Evolutionary conservation across 2,797 vertebrate genomes (phyloP), one percentile per base, ranked within the genome.

Genomic region (Acrossocheilus wenchowensis): DNA sequence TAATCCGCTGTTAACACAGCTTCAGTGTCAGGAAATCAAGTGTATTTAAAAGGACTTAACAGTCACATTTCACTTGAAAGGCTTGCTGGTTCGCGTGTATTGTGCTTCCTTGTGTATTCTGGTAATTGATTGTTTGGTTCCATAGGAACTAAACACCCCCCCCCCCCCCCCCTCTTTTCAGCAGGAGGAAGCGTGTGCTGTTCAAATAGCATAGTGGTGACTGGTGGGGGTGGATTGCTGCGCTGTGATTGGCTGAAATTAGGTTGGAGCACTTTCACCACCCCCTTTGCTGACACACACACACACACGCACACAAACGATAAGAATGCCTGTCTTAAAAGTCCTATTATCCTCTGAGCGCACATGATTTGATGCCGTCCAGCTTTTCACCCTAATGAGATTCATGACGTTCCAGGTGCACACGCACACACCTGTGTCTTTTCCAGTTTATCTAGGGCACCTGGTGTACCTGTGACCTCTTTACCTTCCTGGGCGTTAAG

Each of bases 121-220:
- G 30, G 71, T 87, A 90, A 87, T 88, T 84, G 88, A 87, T 90
- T 88, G 87, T 90, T 86, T 66, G 92, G 91, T 94, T 87, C 91
- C 92, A 93, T 95, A 89, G 93, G 90, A 94, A 94, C 92, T 62
- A 85, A 81, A 83, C 87, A 85, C 74, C 82, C 88, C 41, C 72
- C 26, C 26, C 26, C 26, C 54, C 85, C 66, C 11, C 21, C 78
- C 81, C 85, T 83, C 86, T 72, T 89, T 80, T 90, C 68, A 86
- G 50, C 45, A 78, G 72, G 43, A 80, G 78, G 82, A 86, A 86
- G 66, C 81, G 48, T 72, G 69, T 2, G 19, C 57, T 87, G 87
- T 72, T 87, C 71, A 74, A 80, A 10, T 78, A 82, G 78, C 26
- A 68, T 78, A 74, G 50, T 72, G 48, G 85, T 74, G 85, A 23